A percentile compares a stretch with the other conserved stretches of the same genome.
These are phyloP conservation scores for Lamellibrachia luymesi DNA, from an alignment of 1,140 invertebrate genomes.

Conservation along the genomic window DNA sequence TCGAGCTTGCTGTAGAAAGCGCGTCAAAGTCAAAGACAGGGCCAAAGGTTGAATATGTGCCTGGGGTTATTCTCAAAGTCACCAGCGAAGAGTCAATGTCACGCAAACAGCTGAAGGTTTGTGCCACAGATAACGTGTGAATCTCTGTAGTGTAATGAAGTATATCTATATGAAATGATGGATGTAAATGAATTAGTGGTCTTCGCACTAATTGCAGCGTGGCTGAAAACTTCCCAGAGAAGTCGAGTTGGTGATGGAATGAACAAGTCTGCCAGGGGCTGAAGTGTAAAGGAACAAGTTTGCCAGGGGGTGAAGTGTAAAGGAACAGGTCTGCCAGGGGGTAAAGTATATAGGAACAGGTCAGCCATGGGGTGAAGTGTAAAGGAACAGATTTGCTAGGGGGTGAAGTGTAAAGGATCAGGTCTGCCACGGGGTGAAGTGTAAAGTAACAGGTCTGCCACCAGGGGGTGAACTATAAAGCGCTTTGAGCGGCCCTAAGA, in stretches of 20 bases:
- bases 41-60: not conserved
- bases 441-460: not conserved
- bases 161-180: not conserved
- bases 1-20: not conserved
- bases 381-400: not conserved
- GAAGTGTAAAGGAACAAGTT: no score
- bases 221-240: no score
- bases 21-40: not conserved
- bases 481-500: not conserved
- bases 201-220: no score
- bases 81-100: slow-evolving; percentile 12
- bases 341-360: no score
- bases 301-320: no score
- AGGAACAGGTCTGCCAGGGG: no score
- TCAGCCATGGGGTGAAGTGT: not conserved
- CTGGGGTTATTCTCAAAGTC: slow-evolving; percentile 1
- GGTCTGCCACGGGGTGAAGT: not conserved
- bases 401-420: not conserved
- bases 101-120: not conserved
- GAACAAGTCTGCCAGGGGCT: no score
- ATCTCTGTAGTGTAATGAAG: no score
- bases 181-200: no score
- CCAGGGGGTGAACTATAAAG: not conserved
- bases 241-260: no score
- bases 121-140: not conserved